phyloP scores from a whole-genome alignment of 2,888 invertebrate species.

The Erynnis tages region DNA sequence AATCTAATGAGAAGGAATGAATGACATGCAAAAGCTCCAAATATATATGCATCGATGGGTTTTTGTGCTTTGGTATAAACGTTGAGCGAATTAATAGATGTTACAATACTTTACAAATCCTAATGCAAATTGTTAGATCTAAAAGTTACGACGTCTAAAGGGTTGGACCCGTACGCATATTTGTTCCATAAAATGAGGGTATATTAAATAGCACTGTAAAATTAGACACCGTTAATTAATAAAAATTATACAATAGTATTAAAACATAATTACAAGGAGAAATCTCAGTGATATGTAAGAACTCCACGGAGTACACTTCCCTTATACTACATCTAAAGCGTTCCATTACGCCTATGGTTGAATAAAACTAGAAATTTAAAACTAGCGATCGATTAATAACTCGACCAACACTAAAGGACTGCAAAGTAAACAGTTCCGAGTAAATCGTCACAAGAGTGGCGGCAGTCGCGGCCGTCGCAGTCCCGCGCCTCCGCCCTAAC shows the following conservation, averaged over 20 bases:
- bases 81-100: constrained; percentile 78
- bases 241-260: constrained; percentile 52
- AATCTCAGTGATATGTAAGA: constrained; percentile 81
- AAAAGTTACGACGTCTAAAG: constrained; percentile 74
- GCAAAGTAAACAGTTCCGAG: constrained; percentile 23
- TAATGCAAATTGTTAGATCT: constrained; percentile 76
- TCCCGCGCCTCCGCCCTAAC: not conserved
- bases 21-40: constrained; percentile 70
- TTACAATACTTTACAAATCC: constrained; percentile 71
- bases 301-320: constrained; percentile 75
- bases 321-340: constrained; percentile 77
- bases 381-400: constrained; percentile 61
- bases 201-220: constrained; percentile 61
- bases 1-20: constrained; percentile 70
- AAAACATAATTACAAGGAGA: constrained; percentile 75
- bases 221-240: constrained; percentile 58
- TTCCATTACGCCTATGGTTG: constrained; percentile 66
- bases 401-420: constrained; percentile 37
- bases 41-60: constrained; percentile 78
- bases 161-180: constrained; percentile 80
- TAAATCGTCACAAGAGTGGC: too few relatives aligned
- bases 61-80: constrained; percentile 81
- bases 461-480: too few relatives aligned
- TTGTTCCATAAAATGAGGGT: constrained; percentile 65
- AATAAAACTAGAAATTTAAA: constrained; percentile 60